phyloP scores from a whole-genome alignment of 64 coral and sea anemone species.

The Pocillopora verrucosa region DNA sequence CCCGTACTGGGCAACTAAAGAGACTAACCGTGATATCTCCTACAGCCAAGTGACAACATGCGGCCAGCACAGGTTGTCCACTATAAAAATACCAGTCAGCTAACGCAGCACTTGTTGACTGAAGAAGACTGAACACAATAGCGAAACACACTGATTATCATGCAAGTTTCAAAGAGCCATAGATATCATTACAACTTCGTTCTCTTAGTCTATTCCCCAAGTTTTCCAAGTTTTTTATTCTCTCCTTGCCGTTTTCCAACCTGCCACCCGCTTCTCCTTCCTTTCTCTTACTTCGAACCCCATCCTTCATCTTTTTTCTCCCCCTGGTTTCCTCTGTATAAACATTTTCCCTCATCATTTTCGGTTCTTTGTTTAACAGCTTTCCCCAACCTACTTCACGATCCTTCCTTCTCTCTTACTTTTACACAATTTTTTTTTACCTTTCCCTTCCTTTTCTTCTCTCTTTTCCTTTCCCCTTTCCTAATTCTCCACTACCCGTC shows the following conservation, averaged over 20 bases:
- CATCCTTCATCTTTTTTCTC: background rate
- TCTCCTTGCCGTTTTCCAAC: background rate
- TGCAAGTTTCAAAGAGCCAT: background rate
- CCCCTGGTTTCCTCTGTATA: too few relatives aligned
- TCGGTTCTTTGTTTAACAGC: too few relatives aligned
- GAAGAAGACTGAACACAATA: conserved; percentile 63
- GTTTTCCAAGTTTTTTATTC: background rate
- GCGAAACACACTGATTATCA: background rate
- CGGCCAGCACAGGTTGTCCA: conserved; percentile 75
- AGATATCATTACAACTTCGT: background rate
- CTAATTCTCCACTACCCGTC: too few relatives aligned
- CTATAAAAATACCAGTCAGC: conserved; percentile 92
- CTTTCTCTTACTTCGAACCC: background rate
- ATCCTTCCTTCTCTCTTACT: background rate
- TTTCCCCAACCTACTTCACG: too few relatives aligned
- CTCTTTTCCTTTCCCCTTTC: too few relatives aligned
- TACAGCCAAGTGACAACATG: conserved; percentile 95
- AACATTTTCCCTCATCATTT: too few relatives aligned
- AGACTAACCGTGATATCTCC: conserved; percentile 70
- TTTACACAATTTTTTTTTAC: background rate
- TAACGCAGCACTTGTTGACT: conserved; percentile 65
- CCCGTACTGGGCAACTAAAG: too few relatives aligned
- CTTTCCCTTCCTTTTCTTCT: background rate
- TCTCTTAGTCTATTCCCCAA: too few relatives aligned
- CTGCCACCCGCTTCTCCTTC: background rate